phyloP scores from a whole-genome alignment of 2,797 vertebrate species.

The Acanthopagrus latus region DNA sequence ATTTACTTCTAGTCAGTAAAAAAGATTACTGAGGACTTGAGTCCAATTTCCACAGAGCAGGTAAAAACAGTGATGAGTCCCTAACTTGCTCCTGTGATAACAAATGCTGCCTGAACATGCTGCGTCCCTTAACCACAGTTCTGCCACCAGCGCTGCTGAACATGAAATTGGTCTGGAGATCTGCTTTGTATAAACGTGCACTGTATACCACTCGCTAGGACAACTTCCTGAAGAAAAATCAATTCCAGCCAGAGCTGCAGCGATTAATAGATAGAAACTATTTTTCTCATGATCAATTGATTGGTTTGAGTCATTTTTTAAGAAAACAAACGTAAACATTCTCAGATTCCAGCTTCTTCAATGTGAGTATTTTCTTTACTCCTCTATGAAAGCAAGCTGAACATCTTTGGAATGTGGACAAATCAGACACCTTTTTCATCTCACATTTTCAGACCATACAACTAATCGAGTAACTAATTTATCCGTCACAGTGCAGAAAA shows the following conservation, averaged over 20 bases:
- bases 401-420: too few relatives aligned
- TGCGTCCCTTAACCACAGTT: conserved; percentile 12
- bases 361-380: too few relatives aligned
- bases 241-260: neutral
- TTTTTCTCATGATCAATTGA: too few relatives aligned
- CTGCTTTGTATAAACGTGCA: conserved; percentile 6
- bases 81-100: neutral
- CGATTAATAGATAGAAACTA: too few relatives aligned
- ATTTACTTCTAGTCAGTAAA: conserved; percentile 5
- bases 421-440: too few relatives aligned
- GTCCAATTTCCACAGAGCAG: neutral
- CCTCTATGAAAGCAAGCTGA: too few relatives aligned
- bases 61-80: neutral
- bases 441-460: too few relatives aligned
- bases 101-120: conserved; percentile 26
- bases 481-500: too few relatives aligned
- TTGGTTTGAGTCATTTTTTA: too few relatives aligned
- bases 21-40: neutral
- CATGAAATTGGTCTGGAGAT: neutral
- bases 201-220: neutral
- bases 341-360: too few relatives aligned
- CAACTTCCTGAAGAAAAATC: neutral
- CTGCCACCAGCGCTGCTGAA: neutral
- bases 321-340: too few relatives aligned
- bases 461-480: too few relatives aligned